phyloP scores from a whole-genome alignment of 1,140 invertebrate genomes.

The Drosophila tsacasi region DNA sequence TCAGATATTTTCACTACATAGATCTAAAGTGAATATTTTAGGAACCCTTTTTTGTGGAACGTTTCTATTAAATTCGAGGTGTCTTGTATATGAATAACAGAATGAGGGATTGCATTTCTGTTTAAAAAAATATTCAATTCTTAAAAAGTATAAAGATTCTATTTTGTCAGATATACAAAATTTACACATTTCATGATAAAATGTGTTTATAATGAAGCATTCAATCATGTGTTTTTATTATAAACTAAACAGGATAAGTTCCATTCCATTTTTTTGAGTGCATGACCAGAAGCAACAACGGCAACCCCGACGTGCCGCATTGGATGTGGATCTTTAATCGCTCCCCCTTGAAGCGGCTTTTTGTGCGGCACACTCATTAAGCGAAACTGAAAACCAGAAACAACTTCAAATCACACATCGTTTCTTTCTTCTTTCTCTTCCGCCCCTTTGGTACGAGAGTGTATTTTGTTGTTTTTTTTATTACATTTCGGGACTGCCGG shows the following conservation, averaged over 20 bases:
- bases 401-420: slow-evolving; percentile 74
- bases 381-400: slow-evolving; percentile 57
- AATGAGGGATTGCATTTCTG: neutral
- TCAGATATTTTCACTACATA: neutral
- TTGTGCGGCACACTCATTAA: slow-evolving; percentile 65
- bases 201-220: too few relatives aligned
- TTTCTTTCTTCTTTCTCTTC: slow-evolving; percentile 55
- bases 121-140: neutral
- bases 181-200: too few relatives aligned
- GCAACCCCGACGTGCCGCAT: slow-evolving; percentile 45
- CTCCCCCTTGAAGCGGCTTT: slow-evolving; percentile 47
- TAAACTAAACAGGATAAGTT: neutral
- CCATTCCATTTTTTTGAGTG: neutral
- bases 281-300: slow-evolving; percentile 22
- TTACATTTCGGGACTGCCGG: slow-evolving; percentile 69
- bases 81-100: neutral
- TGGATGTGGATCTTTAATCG: slow-evolving; percentile 70
- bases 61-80: neutral
- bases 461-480: slow-evolving; percentile 51
- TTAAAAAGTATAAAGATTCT: too few relatives aligned
- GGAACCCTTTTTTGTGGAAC: neutral
- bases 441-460: slow-evolving; percentile 13
- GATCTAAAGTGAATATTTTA: too few relatives aligned
- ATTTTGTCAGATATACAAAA: too few relatives aligned
- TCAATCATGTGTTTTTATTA: too few relatives aligned